Base-by-base conservation (phyloP, 2,113 vertebrate genomes). In the Epinephelus cyanopodus region DNA sequence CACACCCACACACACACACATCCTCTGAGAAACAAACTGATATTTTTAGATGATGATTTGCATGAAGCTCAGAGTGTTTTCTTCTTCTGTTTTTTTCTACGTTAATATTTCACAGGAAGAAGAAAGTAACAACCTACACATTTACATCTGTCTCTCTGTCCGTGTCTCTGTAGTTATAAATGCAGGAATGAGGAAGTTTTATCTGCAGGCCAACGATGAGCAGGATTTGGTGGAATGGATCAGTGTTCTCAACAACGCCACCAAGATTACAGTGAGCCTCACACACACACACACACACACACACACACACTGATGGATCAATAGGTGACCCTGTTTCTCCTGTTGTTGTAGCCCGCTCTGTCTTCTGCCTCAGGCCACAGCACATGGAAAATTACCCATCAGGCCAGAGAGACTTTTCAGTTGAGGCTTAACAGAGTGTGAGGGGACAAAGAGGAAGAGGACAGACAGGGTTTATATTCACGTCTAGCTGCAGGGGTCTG, bases 191-290 rank as follows among this genome's bases (percentile, higher is more conserved):
- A 97, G 97, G 92, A 99, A 99, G 92, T 98, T 98, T 72, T 99
- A 97, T 84, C 95, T 99, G 66, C 98, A 99, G 93, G 98, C 98
- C 86, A 99, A 99, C 86, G 98, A 99, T 89, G 97, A 99, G 92
- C 98, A 99, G 92, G 98, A 99, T 84, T 92, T 99, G 62, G 96
- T 99, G 81, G 98, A 99, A 81, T 99, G 98, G 98, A 96, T 99
- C 62, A 96, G 95, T 63, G 97, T 97, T 63, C 96, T 99, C 88
- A 99, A 99, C 96, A 99, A 98, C 63, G 98, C 98, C 91, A 99
- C 97, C 92, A 99, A 99, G 95, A 99, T 99, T 79, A 99, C 98
- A 85, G 98, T 99, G 94, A 97, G 98, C 94, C 17, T 0, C 53
- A 68, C 74, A 66, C 87, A 68, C 58, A 74, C 74, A 33, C 70